Percentiles rank a stretch among this genome's conserved stretches.
These are phyloP conservation scores for Drosophila flavopinicola DNA, from an alignment of 2,888 invertebrate genomes.

Conservation along the genomic window DNA sequence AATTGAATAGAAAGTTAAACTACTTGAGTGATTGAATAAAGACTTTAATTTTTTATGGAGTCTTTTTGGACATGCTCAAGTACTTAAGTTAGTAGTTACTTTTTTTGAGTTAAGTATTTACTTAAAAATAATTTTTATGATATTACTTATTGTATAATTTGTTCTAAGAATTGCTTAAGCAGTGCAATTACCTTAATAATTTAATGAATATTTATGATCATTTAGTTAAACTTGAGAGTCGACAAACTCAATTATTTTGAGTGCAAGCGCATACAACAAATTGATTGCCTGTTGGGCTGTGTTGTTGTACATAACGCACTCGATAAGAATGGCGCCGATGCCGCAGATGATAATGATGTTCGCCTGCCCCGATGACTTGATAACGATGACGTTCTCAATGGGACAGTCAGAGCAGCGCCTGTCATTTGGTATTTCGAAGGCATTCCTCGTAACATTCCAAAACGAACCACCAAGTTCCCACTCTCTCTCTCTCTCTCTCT, in stretches of 20 bases:
- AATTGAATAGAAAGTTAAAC: not conserved
- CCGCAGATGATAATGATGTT: slow-evolving; percentile 38
- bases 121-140: too few species aligned
- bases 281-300: slow-evolving; percentile 36
- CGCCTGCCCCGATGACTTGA: slow-evolving; percentile 23
- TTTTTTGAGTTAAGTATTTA: too few species aligned
- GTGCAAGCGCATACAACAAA: not conserved
- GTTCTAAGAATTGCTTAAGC: too few species aligned
- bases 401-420: slow-evolving; percentile 45
- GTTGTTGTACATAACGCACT: slow-evolving; percentile 51
- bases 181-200: too few species aligned
- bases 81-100: too few species aligned
- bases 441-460: slow-evolving; percentile 71
- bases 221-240: not conserved
- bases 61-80: too few species aligned
- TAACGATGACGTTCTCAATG: slow-evolving; percentile 49
- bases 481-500: slow-evolving; percentile 10
- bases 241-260: not conserved
- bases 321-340: slow-evolving; percentile 64
- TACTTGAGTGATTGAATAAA: not conserved
- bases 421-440: slow-evolving; percentile 64
- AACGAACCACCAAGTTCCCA: slow-evolving; percentile 17
- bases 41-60: not conserved
- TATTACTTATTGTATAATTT: too few species aligned
- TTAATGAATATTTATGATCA: not conserved